Base-by-base conservation (phyloP, 2,888 invertebrate species). In the Diogma glabrata region DNA sequence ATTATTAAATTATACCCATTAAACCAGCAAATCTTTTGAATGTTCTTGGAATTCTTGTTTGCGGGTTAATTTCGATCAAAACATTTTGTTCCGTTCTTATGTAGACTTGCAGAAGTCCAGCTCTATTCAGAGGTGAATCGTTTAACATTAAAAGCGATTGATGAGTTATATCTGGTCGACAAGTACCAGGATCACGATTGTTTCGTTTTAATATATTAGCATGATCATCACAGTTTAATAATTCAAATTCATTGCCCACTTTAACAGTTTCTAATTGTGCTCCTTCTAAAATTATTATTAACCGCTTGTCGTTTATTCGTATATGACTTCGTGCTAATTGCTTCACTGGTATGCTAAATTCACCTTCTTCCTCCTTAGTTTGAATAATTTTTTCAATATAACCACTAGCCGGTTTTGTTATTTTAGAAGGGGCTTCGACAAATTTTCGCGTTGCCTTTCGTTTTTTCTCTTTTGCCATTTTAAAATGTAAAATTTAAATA, bases 61-160 rank as follows among this genome's bases (percentile, higher is more conserved):
- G 95, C 33, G 97, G 96, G 69, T 94, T 94, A 24, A 96, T 81
- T 81, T 94, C 93, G 60, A 95, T 93, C 0, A 95, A 74, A 33
- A 93, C 89, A 76, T 93, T 93, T 63, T 87, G 88, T 62, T 84
- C 87, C 5, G 94, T 94, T 61, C 87, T 89, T 51, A 94, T 76
- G 63, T 92, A 94, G 3, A 96, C 92, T 78, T 97, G 96, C n/a
- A 99, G 72, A 16, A 94, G 73, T 1, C 94, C 96, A 43, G 96
- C 94, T 60, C 97, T 77, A 67, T 99, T 99, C 38, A 99, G 71
- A 0, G 99, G 99, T 54, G 95, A 95, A 67, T 99, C 97, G 74
- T 97, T 83, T 47, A 99, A 74, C 95, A 97, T 99, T 1, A 99
- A 73, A 14, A 99, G 74, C 65, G 96, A 97, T 69, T 97, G 97